phyloP scores from a whole-genome alignment of 2,113 vertebrate genomes.

The Galbula dea region DNA sequence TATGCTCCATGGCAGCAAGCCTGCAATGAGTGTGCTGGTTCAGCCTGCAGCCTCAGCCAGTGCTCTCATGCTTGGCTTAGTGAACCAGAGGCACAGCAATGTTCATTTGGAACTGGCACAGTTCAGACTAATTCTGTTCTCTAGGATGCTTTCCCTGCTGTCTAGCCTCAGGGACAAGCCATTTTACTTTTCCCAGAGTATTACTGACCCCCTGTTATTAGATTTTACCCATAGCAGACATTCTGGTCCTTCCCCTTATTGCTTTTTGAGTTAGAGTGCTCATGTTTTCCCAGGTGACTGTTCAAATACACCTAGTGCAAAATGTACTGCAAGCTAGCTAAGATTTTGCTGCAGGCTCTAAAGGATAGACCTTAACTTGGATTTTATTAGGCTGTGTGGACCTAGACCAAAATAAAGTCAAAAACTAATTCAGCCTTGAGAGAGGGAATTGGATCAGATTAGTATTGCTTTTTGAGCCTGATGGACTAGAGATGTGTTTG shows the following conservation, averaged over 20 bases:
- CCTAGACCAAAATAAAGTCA: background rate
- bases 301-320: background rate
- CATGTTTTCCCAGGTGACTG: background rate
- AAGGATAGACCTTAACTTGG: background rate
- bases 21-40: background rate
- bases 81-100: background rate
- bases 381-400: background rate
- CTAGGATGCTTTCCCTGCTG: background rate
- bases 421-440: background rate
- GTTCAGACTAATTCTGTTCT: background rate
- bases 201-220: slow-evolving; percentile 1
- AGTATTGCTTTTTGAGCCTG: background rate
- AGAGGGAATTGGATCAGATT: background rate
- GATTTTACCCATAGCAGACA: slow-evolving; percentile 11
- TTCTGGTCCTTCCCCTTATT: background rate
- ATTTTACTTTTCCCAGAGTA: background rate
- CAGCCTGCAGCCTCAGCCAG: background rate
- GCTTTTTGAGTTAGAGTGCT: slow-evolving; percentile 15
- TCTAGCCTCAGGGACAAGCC: background rate
- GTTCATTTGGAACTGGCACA: background rate
- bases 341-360: background rate
- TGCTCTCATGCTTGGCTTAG: background rate
- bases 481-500: background rate
- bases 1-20: background rate
- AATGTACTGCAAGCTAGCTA: background rate